Percentiles rank a stretch among this genome's conserved stretches.
These are phyloP conservation scores for Aspidiotus destructor DNA, from an alignment of 2,888 invertebrate genomes.

Conservation along the genomic window DNA sequence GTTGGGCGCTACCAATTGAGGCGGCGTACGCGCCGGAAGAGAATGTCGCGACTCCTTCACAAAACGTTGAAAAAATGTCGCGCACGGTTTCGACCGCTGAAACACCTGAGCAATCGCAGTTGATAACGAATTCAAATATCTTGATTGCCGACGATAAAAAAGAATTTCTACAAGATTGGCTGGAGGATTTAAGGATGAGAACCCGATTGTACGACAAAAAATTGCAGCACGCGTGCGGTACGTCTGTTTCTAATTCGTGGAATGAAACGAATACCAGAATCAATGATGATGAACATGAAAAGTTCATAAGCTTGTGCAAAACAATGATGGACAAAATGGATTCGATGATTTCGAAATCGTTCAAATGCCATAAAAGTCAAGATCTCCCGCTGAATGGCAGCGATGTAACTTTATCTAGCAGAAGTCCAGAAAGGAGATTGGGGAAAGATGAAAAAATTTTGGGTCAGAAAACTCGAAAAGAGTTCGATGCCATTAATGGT, in stretches of 20 bases:
- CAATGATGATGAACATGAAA: constrained; percentile 16
- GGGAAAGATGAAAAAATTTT: background rate
- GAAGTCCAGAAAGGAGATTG: background rate
- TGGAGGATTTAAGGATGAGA: constrained; percentile 14
- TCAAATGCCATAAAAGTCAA: background rate
- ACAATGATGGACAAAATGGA: constrained; percentile 25
- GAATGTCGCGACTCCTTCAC: background rate
- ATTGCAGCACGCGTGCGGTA: background rate
- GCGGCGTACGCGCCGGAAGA: constrained; percentile 2
- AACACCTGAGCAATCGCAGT: no score
- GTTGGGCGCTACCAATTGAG: no score
- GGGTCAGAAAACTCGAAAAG: background rate
- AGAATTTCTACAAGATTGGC: constrained; percentile 17
- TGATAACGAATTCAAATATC: no score
- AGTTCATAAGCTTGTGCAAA: constrained; percentile 21
- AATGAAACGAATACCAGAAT: background rate
- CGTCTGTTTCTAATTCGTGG: background rate
- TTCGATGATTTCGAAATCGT: constrained; percentile 11
- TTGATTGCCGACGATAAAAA: constrained; percentile 11
- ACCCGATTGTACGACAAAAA: constrained; percentile 10
- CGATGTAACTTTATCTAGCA: constrained; percentile 1
- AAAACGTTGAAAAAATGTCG: no score
- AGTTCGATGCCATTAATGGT: background rate
- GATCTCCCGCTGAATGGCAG: background rate
- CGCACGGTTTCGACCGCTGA: no score